A percentile compares a stretch with the other conserved stretches of the same genome.
Evolutionary conservation across 2,888 invertebrate genomes (phyloP).

Genomic region (Dryococelus australis): DNA sequence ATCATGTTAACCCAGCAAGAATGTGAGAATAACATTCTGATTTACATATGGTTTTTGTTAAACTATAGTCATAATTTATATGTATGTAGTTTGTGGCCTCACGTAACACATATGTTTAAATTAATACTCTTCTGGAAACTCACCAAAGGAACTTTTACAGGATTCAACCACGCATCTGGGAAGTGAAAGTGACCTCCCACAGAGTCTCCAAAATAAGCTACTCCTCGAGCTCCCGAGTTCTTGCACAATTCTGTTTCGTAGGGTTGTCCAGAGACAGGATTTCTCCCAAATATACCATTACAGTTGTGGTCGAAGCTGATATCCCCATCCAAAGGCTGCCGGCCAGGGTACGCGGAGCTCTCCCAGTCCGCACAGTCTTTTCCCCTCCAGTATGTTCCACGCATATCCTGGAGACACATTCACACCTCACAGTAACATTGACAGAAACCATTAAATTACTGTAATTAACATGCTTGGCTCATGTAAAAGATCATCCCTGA

Average conservation of each 20-base stretch:
- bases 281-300: slow-evolving; percentile 54
- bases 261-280: slow-evolving; percentile 47
- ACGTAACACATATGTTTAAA: too few species aligned
- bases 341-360: slow-evolving; percentile 52
- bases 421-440: neutral
- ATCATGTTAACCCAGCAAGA: too few species aligned
- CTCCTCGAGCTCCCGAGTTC: slow-evolving; percentile 49
- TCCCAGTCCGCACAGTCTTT: slow-evolving; percentile 53
- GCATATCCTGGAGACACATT: slow-evolving; percentile 43
- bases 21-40: too few species aligned
- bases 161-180: slow-evolving; percentile 59
- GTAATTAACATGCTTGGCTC: too few species aligned
- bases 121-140: slow-evolving; percentile 20
- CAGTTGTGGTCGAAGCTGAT: slow-evolving; percentile 52
- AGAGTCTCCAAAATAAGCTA: slow-evolving; percentile 58
- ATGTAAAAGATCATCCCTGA: too few species aligned
- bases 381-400: slow-evolving; percentile 55
- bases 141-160: slow-evolving; percentile 54
- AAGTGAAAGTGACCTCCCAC: slow-evolving; percentile 63
- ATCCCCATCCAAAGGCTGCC: slow-evolving; percentile 49
- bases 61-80: too few species aligned
- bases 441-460: too few species aligned
- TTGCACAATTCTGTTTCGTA: slow-evolving; percentile 52
- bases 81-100: too few species aligned
- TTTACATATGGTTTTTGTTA: too few species aligned